Evolutionary conservation across 2,113 vertebrate species (phyloP), one percentile per base, ranked within the genome.

Genomic region (Suncus etruscus): DNA sequence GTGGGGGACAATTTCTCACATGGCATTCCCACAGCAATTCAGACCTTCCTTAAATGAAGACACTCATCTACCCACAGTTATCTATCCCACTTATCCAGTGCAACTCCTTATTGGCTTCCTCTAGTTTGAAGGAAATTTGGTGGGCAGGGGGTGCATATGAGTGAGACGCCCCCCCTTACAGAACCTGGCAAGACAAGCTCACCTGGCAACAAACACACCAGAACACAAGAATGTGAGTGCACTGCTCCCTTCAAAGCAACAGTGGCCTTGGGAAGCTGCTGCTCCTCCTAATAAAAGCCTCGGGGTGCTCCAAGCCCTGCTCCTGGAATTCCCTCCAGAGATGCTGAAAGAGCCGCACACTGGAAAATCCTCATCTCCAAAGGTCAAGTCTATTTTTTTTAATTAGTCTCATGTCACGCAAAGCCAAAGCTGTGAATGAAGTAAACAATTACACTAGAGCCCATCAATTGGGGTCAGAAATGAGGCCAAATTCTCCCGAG

Each of bases 391-490:
- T 82, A 4, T 50, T 79, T 83, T 61, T 89, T 74, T 75, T 25
- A 95, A 87, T 87, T 73, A 90, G 86, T 58, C 47, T 70, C 32
- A 83, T 70, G 81, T 75, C 54, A 29, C 0, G 11, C 73, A 80
- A 83, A 88, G 72, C 27, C 32, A 66, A 86, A 47, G 63, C 63
- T 83, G 45, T 89, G 81, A 86, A 83, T 66, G 81, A 80, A 88
- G 69, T 45, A 91, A 77, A 80, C 81, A 70, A 93, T 50, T 50
- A 77, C 68, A 84, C 14, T 25, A 16, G 66, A 86, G 74, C 84
- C 32, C 6, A 24, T 39, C 69, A 86, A 93, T 69, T 66, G 45
- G 84, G 94, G 89, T 94, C 95, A 93, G 73, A 95, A 94, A 94
- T 25, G 81, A 95, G 76, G 93, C 47, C 93, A 86, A 5, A 50